These are phyloP conservation scores for Orussus abietinus DNA, from an alignment of 1,140 invertebrate genomes.

Conservation along the genomic window DNA sequence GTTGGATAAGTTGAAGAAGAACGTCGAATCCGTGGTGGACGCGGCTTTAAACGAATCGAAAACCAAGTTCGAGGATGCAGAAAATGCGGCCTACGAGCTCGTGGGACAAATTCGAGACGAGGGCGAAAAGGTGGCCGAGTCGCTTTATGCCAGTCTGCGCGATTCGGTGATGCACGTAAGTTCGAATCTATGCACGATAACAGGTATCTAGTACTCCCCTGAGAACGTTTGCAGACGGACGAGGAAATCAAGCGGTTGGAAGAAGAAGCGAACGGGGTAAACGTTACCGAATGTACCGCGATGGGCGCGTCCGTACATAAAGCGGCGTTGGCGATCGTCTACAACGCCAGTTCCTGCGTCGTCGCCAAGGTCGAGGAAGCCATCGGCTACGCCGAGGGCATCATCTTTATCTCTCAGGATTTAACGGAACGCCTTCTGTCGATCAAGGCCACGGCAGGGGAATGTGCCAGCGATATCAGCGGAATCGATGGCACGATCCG, in stretches of 20 bases:
- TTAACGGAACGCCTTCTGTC: constrained; percentile 8
- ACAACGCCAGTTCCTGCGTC: constrained; percentile 23
- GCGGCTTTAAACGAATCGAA: constrained; percentile 1
- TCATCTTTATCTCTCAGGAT: constrained; percentile 15
- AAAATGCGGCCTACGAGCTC: constrained; percentile 7
- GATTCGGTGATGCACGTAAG: constrained; percentile 9
- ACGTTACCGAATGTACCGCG: constrained; percentile 17
- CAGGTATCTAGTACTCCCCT: constrained; percentile 8
- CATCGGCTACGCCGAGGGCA: constrained; percentile 17
- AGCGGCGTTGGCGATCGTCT: constrained; percentile 11
- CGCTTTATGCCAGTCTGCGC: constrained; percentile 2
- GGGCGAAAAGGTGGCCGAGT: constrained; percentile 1
- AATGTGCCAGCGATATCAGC: constrained; percentile 22
- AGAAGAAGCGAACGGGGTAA: neutral
- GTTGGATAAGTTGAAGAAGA: constrained; percentile 4
- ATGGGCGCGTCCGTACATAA: constrained; percentile 9
- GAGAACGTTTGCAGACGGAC: constrained; percentile 6
- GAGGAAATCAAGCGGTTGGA: constrained; percentile 10
- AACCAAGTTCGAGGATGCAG: constrained; percentile 7
- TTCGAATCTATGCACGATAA: constrained; percentile 7
- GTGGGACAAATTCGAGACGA: constrained; percentile 4
- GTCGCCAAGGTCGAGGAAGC: constrained; percentile 19
- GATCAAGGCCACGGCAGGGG: constrained; percentile 17
- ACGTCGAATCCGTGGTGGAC: constrained; percentile 5
- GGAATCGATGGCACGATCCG: constrained; percentile 12